Evolutionary conservation across 2,797 vertebrate genomes (phyloP).

Genomic region (Cyclura pinguis): DNA sequence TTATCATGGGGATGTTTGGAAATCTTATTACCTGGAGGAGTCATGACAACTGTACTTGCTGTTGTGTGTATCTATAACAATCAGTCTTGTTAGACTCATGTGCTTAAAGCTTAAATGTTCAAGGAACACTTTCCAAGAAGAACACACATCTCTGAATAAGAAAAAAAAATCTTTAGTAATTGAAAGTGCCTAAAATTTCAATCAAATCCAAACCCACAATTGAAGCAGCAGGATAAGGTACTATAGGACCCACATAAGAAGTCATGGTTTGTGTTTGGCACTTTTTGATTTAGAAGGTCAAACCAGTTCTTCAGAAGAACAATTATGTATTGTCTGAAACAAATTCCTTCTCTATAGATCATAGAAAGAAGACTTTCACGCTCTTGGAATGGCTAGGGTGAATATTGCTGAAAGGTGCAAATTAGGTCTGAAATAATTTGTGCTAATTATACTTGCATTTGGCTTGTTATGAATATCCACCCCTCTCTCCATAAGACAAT

Average conservation of each 20-base stretch:
- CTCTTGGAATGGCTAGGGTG: background rate
- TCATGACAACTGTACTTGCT: too few species aligned
- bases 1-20: background rate
- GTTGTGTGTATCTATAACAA: background rate
- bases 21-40: background rate
- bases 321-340: conserved; percentile 1
- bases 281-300: background rate
- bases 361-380: background rate
- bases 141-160: background rate
- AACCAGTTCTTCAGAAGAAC: background rate
- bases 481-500: background rate
- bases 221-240: background rate
- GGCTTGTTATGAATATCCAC: background rate
- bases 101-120: background rate
- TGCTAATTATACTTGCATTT: background rate
- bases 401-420: background rate
- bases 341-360: background rate
- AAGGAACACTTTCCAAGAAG: background rate
- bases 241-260: background rate
- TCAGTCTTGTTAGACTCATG: background rate
- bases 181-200: background rate
- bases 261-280: background rate
- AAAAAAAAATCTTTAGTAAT: background rate
- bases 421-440: background rate
- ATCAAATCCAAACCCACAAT: background rate